These are phyloP conservation scores for Tryphoninae sp. DNA, from an alignment of 2,888 invertebrate genomes.

Conservation along the genomic window DNA sequence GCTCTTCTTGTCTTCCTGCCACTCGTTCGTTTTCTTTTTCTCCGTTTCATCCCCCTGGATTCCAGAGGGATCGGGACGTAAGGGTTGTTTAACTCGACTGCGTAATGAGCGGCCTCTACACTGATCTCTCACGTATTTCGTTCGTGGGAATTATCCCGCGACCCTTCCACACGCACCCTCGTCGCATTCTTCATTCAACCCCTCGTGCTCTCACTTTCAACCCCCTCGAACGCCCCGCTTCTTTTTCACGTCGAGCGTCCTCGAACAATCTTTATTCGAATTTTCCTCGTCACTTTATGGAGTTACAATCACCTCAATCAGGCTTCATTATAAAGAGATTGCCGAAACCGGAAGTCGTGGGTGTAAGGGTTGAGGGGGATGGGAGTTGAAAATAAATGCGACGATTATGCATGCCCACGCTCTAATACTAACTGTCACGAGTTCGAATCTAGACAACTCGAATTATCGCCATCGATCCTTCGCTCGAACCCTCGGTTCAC, in stretches of 20 bases:
- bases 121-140: background rate
- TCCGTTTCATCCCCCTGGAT: background rate
- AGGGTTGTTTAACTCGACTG: too few species aligned
- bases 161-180: background rate
- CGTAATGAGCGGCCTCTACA: too few species aligned
- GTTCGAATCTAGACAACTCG: background rate
- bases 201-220: background rate
- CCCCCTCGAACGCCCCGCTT: too few species aligned
- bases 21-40: background rate
- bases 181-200: background rate
- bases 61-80: too few species aligned
- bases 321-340: slow-evolving; percentile 19
- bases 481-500: too few species aligned
- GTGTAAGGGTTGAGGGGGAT: too few species aligned
- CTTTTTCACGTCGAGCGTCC: background rate
- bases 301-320: slow-evolving; percentile 7
- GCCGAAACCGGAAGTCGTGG: background rate
- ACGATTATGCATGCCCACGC: background rate
- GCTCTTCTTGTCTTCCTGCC: background rate
- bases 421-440: background rate
- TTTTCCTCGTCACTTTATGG: background rate
- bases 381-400: background rate
- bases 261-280: background rate
- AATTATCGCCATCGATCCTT: background rate
- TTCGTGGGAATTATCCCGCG: background rate